phyloP scores from a whole-genome alignment of 2,888 invertebrate genomes.

The Meandrusa payeni region DNA sequence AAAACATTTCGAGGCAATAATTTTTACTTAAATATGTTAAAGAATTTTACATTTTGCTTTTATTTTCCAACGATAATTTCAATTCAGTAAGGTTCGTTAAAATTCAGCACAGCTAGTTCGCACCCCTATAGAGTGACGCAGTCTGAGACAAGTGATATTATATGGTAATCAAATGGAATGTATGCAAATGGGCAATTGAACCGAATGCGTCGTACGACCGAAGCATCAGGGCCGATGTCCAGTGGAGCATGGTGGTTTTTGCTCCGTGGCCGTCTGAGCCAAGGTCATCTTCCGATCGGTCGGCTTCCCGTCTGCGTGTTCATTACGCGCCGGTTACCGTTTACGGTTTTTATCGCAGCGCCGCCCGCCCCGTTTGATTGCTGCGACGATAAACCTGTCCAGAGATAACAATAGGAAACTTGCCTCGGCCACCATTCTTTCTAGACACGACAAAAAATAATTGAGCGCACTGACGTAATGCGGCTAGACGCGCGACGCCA shows the following conservation, averaged over 20 bases:
- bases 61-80: constrained; percentile 3
- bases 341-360: constrained; percentile 49
- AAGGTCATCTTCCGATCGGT: constrained; percentile 52
- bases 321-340: constrained; percentile 50
- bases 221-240: constrained; percentile 41
- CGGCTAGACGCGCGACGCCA: not conserved
- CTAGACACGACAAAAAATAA: constrained; percentile 27
- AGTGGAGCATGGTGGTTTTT: constrained; percentile 56
- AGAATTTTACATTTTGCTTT: too few species aligned
- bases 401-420: constrained; percentile 40
- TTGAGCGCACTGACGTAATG: constrained; percentile 19
- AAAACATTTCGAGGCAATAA: too few species aligned
- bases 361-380: constrained; percentile 38
- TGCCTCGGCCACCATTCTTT: constrained; percentile 28
- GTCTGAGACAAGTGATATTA: constrained; percentile 21
- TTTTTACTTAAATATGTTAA: too few species aligned
- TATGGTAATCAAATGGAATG: constrained; percentile 25
- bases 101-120: constrained; percentile 16
- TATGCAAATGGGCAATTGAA: constrained; percentile 25
- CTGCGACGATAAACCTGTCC: constrained; percentile 35
- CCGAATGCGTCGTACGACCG: constrained; percentile 11
- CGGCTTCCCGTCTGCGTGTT: constrained; percentile 50
- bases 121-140: constrained; percentile 22
- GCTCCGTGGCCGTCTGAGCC: constrained; percentile 41
- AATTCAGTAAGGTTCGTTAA: constrained; percentile 9